Evolutionary conservation across 2,797 vertebrate species (phyloP).

Genomic region (Sebastes kiyomatsui): DNA sequence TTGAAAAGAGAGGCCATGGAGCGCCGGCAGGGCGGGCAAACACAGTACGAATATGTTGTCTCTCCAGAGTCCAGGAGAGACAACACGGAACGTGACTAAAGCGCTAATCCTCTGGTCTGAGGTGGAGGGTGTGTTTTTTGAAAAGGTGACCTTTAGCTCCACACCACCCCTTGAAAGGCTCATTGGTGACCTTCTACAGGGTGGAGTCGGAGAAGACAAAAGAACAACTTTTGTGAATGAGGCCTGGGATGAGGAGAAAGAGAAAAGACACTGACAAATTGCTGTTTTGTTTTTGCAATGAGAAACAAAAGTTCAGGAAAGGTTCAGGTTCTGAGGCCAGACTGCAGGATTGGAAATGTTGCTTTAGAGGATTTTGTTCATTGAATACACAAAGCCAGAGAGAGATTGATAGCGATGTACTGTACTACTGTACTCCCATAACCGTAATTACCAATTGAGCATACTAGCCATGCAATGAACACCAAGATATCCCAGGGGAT

Average conservation of each 20-base stretch:
- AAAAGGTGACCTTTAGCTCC: constrained; percentile 37
- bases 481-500: background rate
- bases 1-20: constrained; percentile 60
- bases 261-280: background rate
- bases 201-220: background rate
- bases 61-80: constrained; percentile 27
- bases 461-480: background rate
- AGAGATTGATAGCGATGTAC: background rate
- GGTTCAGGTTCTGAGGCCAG: background rate
- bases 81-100: background rate
- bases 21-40: constrained; percentile 39
- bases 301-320: background rate
- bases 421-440: background rate
- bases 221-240: background rate
- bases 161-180: background rate
- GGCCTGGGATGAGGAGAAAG: background rate
- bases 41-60: constrained; percentile 42
- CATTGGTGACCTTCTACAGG: background rate
- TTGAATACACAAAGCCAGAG: background rate
- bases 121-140: constrained; percentile 6
- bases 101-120: background rate
- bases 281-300: background rate
- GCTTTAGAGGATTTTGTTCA: background rate
- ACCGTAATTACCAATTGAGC: background rate
- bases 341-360: background rate